A percentile compares a stretch with the other conserved stretches of the same genome.
Conservation (phyloP, 2,888 invertebrate species). For the Cacoxenus indagator region DNA sequence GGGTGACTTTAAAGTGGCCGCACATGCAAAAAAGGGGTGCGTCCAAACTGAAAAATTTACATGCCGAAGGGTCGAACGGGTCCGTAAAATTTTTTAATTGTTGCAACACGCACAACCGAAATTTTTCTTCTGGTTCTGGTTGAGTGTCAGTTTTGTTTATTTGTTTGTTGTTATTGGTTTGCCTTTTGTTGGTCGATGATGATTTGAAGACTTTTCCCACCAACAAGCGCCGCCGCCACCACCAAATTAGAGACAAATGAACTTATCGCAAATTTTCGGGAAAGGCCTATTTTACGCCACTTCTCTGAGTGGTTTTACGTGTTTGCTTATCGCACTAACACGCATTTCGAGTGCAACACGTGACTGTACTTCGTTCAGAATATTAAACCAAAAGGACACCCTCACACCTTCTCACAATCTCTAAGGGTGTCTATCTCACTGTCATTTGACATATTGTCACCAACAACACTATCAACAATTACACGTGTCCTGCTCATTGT, state of each 20-base stretch:
- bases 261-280: conserved; percentile 10
- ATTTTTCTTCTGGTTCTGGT: conserved; percentile 1
- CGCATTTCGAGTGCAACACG: conserved; percentile 10
- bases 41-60: conserved; percentile 3
- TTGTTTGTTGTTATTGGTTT: conserved; percentile 6
- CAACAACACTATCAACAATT: conserved; percentile 55
- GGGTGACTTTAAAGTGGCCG: conserved; percentile 13
- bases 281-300: conserved; percentile 56
- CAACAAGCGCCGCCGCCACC: neutral
- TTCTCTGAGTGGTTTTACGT: conserved; percentile 59
- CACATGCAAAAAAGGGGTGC: conserved; percentile 18
- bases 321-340: conserved; percentile 46
- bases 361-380: conserved; percentile 12
- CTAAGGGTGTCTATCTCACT: neutral
- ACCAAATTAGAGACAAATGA: conserved; percentile 13
- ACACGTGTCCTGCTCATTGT: conserved; percentile 51
- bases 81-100: conserved; percentile 53
- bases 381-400: neutral
- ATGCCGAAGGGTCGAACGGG: neutral
- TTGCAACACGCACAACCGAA: conserved; percentile 55
- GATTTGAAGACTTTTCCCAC: neutral
- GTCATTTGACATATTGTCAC: conserved; percentile 65
- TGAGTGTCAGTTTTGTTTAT: neutral
- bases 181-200: neutral
- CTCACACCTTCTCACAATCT: neutral